Evolutionary conservation across 2,113 vertebrate species (phyloP).

Genomic region (Numida meleagris): DNA sequence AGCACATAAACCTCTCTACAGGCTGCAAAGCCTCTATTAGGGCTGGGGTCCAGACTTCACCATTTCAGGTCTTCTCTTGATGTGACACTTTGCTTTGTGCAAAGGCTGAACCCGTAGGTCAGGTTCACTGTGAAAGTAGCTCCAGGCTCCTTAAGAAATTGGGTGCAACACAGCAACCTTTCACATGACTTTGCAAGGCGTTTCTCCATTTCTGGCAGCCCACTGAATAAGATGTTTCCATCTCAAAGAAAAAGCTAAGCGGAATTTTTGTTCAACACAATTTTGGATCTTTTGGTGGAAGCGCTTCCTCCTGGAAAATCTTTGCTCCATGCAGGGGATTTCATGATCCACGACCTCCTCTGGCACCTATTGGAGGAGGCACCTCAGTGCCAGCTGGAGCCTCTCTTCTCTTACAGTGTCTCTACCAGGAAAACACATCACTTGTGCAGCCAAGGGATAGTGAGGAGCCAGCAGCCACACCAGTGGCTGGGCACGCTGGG

Average conservation of each 20-base stretch:
- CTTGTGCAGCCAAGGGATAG: not conserved
- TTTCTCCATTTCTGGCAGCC: not conserved
- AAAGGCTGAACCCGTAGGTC: not conserved
- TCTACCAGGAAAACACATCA: not conserved
- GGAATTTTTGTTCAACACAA: not conserved
- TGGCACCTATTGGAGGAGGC: not conserved
- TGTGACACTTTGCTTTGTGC: not conserved
- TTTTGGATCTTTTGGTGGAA: not conserved
- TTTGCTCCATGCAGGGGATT: fast-evolving
- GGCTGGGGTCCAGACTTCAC: not conserved
- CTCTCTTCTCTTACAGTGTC: not conserved
- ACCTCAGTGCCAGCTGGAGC: not conserved
- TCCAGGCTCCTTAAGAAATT: not conserved
- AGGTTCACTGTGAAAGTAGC: not conserved
- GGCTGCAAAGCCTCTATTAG: not conserved
- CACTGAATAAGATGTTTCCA: not conserved
- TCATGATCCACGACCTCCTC: not conserved
- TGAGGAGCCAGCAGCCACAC: not conserved
- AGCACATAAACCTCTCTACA: not conserved
- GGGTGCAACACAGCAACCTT: not conserved
- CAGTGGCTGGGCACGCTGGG: fast-evolving
- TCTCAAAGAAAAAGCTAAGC: not conserved
- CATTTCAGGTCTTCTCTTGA: not conserved
- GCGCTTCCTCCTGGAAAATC: not conserved
- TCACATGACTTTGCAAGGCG: not conserved